phyloP scores from a whole-genome alignment of 2,888 invertebrate species.

The Drosophila subquinaria region DNA sequence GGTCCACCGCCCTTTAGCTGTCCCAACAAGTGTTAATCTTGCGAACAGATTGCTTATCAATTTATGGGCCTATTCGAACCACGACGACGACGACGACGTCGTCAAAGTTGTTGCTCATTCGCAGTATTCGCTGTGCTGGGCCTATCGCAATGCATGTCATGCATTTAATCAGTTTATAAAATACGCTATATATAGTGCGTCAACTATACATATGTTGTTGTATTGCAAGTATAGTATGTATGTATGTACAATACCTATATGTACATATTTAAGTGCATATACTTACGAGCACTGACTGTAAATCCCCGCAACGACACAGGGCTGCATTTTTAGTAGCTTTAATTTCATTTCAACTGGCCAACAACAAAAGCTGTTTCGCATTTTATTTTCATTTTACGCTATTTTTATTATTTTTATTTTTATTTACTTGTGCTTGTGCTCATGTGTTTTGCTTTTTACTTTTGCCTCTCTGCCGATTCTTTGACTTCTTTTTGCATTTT shows the following conservation, averaged over 20 bases:
- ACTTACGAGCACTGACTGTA: slow-evolving; percentile 28
- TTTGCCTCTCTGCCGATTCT: slow-evolving; percentile 32
- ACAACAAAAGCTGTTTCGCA: slow-evolving; percentile 59
- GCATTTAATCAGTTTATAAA: slow-evolving; percentile 60
- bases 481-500: slow-evolving; percentile 64
- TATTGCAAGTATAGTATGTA: slow-evolving; percentile 1
- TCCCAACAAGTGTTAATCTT: slow-evolving; percentile 36
- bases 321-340: slow-evolving; percentile 60
- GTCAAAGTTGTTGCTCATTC: slow-evolving; percentile 31
- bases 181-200: slow-evolving; percentile 24
- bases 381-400: slow-evolving; percentile 58
- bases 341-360: slow-evolving; percentile 54
- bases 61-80: slow-evolving; percentile 49
- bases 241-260: neutral
- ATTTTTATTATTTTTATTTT: slow-evolving; percentile 67
- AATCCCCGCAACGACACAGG: slow-evolving; percentile 13
- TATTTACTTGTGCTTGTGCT: slow-evolving; percentile 53
- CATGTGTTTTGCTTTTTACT: slow-evolving; percentile 36
- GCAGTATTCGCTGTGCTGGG: slow-evolving; percentile 16
- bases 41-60: slow-evolving; percentile 70
- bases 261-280: slow-evolving; percentile 10
- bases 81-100: slow-evolving; percentile 1
- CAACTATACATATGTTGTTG: slow-evolving; percentile 4
- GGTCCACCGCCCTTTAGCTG: too few relatives aligned
- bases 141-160: slow-evolving; percentile 53